Evolutionary conservation across 2,888 invertebrate genomes (phyloP).

Genomic region (Acleris cristana): DNA sequence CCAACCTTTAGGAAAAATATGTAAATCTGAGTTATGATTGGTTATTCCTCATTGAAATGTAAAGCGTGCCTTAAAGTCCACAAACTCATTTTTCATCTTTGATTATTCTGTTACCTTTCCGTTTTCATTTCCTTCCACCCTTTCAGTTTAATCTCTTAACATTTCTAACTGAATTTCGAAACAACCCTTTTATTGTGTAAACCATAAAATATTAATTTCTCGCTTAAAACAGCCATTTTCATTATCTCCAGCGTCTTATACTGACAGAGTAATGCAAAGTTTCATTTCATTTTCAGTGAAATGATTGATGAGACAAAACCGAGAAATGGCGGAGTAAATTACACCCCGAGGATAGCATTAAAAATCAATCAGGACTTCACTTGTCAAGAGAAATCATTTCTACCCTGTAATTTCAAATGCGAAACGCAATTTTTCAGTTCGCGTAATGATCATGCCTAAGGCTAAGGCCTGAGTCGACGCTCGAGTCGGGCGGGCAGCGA

Average conservation of each 20-base stretch:
- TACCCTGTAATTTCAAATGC: slow-evolving; percentile 5
- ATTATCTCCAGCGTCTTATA: slow-evolving; percentile 1
- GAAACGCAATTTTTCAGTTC: not conserved
- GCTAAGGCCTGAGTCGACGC: no score
- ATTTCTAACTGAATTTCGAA: not conserved
- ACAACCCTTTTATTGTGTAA: not conserved
- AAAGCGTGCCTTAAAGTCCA: slow-evolving; percentile 1
- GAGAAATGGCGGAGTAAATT: slow-evolving; percentile 31
- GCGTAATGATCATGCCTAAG: not conserved
- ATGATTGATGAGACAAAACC: slow-evolving; percentile 33
- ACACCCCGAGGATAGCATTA: slow-evolving; percentile 35
- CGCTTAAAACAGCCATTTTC: slow-evolving; percentile 1
- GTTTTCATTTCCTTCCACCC: slow-evolving; percentile 2
- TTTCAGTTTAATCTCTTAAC: not conserved
- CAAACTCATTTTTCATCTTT: slow-evolving; percentile 7
- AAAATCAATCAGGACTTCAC: slow-evolving; percentile 35
- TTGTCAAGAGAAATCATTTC: slow-evolving; percentile 10
- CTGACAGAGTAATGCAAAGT: slow-evolving; percentile 20
- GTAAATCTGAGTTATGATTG: no score
- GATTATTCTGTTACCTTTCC: not conserved
- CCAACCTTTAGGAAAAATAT: no score
- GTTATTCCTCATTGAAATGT: not conserved
- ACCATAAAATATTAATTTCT: slow-evolving; percentile 7
- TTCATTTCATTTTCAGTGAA: slow-evolving; percentile 20
- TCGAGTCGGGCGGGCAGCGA: no score